Percentiles rank a stretch among this genome's conserved stretches.
Evolutionary conservation across 64 coral and sea anemone species (phyloP).

Genomic region (Astreopora myriophthalma): DNA sequence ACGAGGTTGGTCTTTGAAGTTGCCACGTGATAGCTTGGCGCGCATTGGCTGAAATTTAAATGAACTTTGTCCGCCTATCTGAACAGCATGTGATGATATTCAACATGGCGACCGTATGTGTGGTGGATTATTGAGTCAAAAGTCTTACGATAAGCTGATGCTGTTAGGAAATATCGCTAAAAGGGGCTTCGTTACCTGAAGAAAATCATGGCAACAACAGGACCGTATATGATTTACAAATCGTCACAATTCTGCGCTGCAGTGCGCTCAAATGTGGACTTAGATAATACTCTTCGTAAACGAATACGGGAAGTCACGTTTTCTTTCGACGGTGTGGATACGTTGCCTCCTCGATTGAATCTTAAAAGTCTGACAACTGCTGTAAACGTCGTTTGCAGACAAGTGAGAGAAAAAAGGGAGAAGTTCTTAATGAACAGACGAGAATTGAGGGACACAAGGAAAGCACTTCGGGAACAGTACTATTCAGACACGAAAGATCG

Average conservation of each 20-base stretch:
- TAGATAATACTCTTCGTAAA: slow-evolving; percentile 67
- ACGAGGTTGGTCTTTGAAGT: too few species aligned
- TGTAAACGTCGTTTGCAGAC: slow-evolving; percentile 73
- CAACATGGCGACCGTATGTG: neutral
- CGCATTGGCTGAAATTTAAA: slow-evolving; percentile 24
- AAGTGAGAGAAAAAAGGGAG: slow-evolving; percentile 71
- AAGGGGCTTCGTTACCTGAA: neutral
- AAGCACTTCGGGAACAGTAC: slow-evolving; percentile 32
- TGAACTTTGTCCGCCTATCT: slow-evolving; percentile 19
- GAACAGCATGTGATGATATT: neutral
- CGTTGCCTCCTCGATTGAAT: slow-evolving; percentile 70
- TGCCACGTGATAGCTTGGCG: neutral
- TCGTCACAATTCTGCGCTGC: slow-evolving; percentile 88
- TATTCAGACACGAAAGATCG: slow-evolving; percentile 26
- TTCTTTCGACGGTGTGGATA: slow-evolving; percentile 71
- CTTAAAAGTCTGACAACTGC: slow-evolving; percentile 75
- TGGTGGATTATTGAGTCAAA: neutral
- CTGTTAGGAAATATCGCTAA: neutral
- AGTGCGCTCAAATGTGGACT: slow-evolving; percentile 84
- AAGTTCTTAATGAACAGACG: slow-evolving; percentile 26
- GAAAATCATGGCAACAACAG: slow-evolving; percentile 80
- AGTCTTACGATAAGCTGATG: neutral
- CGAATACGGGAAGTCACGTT: slow-evolving; percentile 66
- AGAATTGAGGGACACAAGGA: slow-evolving; percentile 34
- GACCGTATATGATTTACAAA: slow-evolving; percentile 92